These are phyloP conservation scores for Zaprionus ornatus DNA, from an alignment of 1,140 invertebrate species.

Conservation along the genomic window DNA sequence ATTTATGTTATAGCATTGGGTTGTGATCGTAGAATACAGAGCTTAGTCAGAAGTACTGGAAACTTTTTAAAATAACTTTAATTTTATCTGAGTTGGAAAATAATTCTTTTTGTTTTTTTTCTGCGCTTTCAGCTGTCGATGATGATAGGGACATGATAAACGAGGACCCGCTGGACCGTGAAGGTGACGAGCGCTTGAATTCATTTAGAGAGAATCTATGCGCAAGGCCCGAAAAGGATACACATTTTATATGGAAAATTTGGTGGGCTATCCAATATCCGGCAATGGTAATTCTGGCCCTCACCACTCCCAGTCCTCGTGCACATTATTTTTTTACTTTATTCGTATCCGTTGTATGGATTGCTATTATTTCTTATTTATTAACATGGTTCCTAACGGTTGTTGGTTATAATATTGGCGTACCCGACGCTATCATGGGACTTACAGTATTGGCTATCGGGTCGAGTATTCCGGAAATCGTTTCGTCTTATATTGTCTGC, in stretches of 20 bases:
- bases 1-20: conserved; percentile 23
- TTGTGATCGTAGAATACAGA: conserved; percentile 31
- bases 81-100: background rate
- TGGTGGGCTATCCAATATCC: conserved; percentile 61
- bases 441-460: conserved; percentile 90
- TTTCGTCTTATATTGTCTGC: conserved; percentile 91
- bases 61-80: too few relatives aligned
- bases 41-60: conserved; percentile 7
- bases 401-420: conserved; percentile 90
- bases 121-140: background rate
- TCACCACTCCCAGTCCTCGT: conserved; percentile 58
- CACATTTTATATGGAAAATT: background rate
- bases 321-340: conserved; percentile 87
- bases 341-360: conserved; percentile 94
- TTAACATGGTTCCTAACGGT: conserved; percentile 96
- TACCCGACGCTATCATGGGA: conserved; percentile 91
- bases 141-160: background rate
- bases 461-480: conserved; percentile 92
- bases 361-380: conserved; percentile 92
- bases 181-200: background rate
- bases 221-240: background rate
- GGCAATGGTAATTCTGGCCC: conserved; percentile 38
- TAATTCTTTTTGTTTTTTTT: background rate
- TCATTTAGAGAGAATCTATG: conserved; percentile 38
- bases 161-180: conserved; percentile 52